A percentile compares a stretch with the other conserved stretches of the same genome.
These are phyloP conservation scores for Rhinolophus ferrumequinum DNA, from an alignment of 2,113 vertebrate species.

Conservation along the genomic window DNA sequence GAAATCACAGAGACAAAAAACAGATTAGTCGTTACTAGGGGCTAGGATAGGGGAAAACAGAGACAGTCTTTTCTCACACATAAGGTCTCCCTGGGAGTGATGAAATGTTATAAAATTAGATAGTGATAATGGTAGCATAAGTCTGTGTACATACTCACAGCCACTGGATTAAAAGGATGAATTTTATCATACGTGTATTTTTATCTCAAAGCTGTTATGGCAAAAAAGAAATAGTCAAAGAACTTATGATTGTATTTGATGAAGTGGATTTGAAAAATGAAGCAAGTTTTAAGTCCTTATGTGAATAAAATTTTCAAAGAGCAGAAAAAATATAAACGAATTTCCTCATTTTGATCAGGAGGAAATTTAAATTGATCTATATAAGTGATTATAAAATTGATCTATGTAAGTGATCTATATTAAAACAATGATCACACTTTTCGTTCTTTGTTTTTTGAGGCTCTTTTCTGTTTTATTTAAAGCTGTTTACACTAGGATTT, in stretches of 20 bases:
- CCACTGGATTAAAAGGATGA: neutral
- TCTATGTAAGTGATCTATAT: neutral
- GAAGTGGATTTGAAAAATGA: neutral
- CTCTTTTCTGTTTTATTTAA: slow-evolving; percentile 53
- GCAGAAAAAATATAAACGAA: neutral
- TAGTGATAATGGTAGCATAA: neutral
- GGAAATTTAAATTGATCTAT: slow-evolving; percentile 5
- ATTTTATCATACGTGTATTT: neutral
- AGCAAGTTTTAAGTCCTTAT: neutral
- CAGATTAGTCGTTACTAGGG: neutral
- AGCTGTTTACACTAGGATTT: slow-evolving; percentile 58
- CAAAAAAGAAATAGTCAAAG: neutral
- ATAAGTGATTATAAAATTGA: no score
- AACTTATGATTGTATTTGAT: neutral
- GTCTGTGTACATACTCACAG: neutral
- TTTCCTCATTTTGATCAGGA: slow-evolving; percentile 11
- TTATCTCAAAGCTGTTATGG: neutral
- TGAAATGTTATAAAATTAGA: neutral
- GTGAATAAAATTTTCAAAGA: slow-evolving; percentile 2
- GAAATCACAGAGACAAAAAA: neutral
- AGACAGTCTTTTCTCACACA: neutral
- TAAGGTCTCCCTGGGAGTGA: neutral
- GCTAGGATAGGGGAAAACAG: neutral
- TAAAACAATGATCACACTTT: neutral
- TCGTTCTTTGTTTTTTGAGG: slow-evolving; percentile 13